Base-by-base conservation (phyloP, 1,140 invertebrate genomes). In the Ruditapes philippinarum region DNA sequence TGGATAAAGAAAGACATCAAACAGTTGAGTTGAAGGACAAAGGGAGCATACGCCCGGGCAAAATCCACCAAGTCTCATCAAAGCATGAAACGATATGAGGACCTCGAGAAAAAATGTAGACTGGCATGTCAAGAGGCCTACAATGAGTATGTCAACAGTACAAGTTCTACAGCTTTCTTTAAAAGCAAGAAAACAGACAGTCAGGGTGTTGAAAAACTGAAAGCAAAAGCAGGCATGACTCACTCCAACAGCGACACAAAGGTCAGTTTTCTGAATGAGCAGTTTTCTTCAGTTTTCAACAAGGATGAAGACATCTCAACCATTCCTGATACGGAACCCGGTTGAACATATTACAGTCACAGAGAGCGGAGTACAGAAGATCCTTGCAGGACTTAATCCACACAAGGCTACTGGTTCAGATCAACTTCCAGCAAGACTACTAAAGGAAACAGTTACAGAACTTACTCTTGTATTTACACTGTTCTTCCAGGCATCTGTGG, bases 171-270 rank as follows among this genome's bases (percentile, higher is more conserved):
- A n/a, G n/a, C n/a, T 33, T 83, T 70, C 25, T 70, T 83, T 22
- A 83, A 68, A 49, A 83, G 81, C 31, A 83, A 83, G n/a, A 45
- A 70, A 45, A 82, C 38, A 17, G 80, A 82, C 36, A 82, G 33
- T 36, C 5, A 51, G 1, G 81, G 81, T 38, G 76, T 80, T 22
- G 49, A 49, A 33, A 49, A 49, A 11, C 28, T 80, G n/a, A 80
- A 80, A 36, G 51, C 45, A 60, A 57, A 36, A 40, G 28, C 25
- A 4, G n/a, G 76, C 51, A 57, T 80, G 1, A 74, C 42, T 49
- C 70, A 74, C 31, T 25, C 40, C 2, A 42, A 74, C 40, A 70
- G 38, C 22, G 38, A 12, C 7, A 38, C 38, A 11, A 74, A 74
- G 22, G 38, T 42, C 2, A 74, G 28, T 28, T 11, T 74, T 14